Conservation (phyloP, 2,797 vertebrate species). For the Novumbra hubbsi region DNA sequence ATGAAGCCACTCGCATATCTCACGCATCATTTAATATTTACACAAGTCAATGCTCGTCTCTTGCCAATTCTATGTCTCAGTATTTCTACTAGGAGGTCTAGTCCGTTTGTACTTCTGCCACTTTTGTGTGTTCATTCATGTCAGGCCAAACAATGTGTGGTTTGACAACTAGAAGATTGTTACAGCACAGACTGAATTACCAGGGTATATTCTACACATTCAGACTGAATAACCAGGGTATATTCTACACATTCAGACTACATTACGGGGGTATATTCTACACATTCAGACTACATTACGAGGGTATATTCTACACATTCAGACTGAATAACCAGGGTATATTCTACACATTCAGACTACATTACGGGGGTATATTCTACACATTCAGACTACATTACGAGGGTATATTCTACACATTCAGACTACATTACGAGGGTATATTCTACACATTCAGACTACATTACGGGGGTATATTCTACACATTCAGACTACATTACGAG, state of each 20-base stretch:
- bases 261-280: too few relatives aligned
- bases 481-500: background rate
- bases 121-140: background rate
- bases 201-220: background rate
- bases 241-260: too few relatives aligned
- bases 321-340: too few relatives aligned
- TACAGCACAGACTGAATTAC: background rate
- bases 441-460: too few relatives aligned
- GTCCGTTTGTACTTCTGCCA: background rate
- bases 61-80: background rate
- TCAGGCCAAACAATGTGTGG: background rate
- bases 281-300: background rate
- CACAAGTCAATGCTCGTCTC: background rate
- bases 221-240: too few relatives aligned
- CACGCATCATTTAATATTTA: background rate
- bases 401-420: background rate
- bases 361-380: background rate
- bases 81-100: background rate
- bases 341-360: background rate
- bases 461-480: too few relatives aligned
- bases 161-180: background rate
- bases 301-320: background rate
- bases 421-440: background rate
- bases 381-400: too few relatives aligned
- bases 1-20: too few relatives aligned